Conservation (phyloP, 2,888 invertebrate species). For the Pogonocherus hispidulus region DNA sequence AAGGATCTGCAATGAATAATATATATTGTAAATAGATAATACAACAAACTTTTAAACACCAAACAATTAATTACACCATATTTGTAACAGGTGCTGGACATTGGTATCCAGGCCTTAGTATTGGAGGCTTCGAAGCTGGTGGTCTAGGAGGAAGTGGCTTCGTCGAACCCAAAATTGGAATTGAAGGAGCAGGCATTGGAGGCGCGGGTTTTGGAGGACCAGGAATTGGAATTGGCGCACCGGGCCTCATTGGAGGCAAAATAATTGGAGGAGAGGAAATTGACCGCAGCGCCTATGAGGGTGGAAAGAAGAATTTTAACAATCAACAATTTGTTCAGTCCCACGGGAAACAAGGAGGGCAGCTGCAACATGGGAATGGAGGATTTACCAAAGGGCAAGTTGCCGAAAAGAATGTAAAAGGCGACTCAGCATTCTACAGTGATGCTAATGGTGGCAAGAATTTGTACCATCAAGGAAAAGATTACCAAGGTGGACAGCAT, state of each 20-base stretch:
- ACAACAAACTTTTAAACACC: neutral
- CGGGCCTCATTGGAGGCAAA: conserved; percentile 40
- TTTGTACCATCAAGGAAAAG: conserved; percentile 73
- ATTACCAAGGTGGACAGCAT: conserved; percentile 73
- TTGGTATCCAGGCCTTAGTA: neutral
- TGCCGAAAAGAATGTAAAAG: conserved; percentile 64
- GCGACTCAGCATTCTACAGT: conserved; percentile 71
- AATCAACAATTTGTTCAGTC: conserved; percentile 71
- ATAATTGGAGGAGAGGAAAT: conserved; percentile 65
- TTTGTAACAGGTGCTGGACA: neutral
- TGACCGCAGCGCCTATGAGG: conserved; percentile 73
- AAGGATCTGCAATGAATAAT: too few relatives aligned
- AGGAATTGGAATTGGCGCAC: conserved; percentile 14
- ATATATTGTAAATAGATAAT: too few relatives aligned
- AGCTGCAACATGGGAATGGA: conserved; percentile 72
- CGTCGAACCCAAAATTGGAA: conserved; percentile 41
- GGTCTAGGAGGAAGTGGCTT: conserved; percentile 64
- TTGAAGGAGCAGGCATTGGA: conserved; percentile 6
- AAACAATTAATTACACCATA: neutral
- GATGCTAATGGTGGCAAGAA: conserved; percentile 74
- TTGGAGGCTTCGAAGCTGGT: conserved; percentile 62
- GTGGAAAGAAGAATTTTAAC: conserved; percentile 72
- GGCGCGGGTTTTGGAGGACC: conserved; percentile 65
- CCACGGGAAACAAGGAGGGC: conserved; percentile 72
- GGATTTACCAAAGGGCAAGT: conserved; percentile 69